These are phyloP conservation scores for Sphaeramia orbicularis DNA, from an alignment of 2,797 vertebrate species.

Conservation along the genomic window DNA sequence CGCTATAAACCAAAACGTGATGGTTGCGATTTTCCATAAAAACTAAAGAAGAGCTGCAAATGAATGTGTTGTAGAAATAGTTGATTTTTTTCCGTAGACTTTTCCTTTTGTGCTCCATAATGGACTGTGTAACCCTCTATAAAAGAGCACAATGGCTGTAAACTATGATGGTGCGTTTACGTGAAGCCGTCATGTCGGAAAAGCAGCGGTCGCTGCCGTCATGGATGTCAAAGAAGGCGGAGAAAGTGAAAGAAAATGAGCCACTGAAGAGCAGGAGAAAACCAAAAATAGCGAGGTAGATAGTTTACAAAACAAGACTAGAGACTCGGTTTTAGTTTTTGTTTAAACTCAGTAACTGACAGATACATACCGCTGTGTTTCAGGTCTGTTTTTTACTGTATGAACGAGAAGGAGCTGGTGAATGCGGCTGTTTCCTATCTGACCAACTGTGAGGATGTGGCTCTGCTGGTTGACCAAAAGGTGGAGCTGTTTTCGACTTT, in stretches of 20 bases:
- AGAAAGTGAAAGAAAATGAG: slow-evolving; percentile 27
- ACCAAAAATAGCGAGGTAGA: slow-evolving; percentile 57
- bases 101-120: too few relatives aligned
- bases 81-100: too few relatives aligned
- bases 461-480: slow-evolving; percentile 21
- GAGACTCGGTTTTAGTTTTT: neutral
- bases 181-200: slow-evolving; percentile 48
- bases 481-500: slow-evolving; percentile 39
- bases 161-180: fast-evolving
- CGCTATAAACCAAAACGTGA: too few relatives aligned
- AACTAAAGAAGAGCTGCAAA: too few relatives aligned
- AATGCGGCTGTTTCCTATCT: slow-evolving; percentile 67
- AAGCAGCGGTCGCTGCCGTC: slow-evolving; percentile 63
- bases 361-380: neutral
- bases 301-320: neutral
- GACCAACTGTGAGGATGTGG: neutral
- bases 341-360: fast-evolving
- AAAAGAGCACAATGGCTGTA: neutral
- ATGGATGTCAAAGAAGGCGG: slow-evolving; percentile 70
- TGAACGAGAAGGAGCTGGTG: slow-evolving; percentile 82
- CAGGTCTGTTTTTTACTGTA: slow-evolving; percentile 75
- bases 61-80: too few relatives aligned
- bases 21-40: too few relatives aligned
- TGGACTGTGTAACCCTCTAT: too few relatives aligned
- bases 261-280: slow-evolving; percentile 50